Evolutionary conservation across 1,140 invertebrate species (phyloP), one percentile per base, ranked within the genome.

Genomic region (Meloidogyne chitwoodi): DNA sequence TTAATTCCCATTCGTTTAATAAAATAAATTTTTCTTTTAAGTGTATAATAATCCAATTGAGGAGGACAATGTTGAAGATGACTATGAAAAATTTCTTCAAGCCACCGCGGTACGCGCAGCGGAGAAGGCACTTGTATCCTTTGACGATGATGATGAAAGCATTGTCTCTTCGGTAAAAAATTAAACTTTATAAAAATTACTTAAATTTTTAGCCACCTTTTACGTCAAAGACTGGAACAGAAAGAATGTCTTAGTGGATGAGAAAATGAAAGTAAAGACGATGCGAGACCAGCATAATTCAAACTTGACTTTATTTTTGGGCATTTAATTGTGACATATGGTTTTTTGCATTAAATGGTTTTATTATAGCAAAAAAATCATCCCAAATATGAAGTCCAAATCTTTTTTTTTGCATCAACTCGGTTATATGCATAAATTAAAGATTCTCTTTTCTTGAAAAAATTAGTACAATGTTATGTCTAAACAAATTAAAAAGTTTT

Each of bases 11-110:
- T n/a, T 22, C 10, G 34, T 38, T 38, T 14, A 29, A 71, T 67
- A 16, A 27, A 19, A 27, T 8, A 38, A 14, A 5, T 62, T 78
- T 41, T 12, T 19, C 31, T 56, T 24, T 19, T 22, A 65, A 72
- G n/a, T 22, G 12, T 64, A 27, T 26, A 68, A 24, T 24, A 61
- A 44, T 78, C 29, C 41, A 14, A 38, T 80, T 19, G 72, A 79
- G 14, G 78, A 76, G 56, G 67, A 68, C 31, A 62, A 76, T 12
- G 66, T 80, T 31, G 31, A 44, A 12, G 79, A 83, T 34, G 80
- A 83, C 24, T 81, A 83, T 56, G 80, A 81, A 29, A 62, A 68
- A 56, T 81, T 83, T 67, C 77, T 81, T 6, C 80, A 80, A 76
- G 77, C 65, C 62, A 81, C 80, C 16, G 80, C 80, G n/a, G 72